Evolutionary conservation across 2,797 vertebrate genomes (phyloP).

Genomic region (Parotocinclus haroldoi): DNA sequence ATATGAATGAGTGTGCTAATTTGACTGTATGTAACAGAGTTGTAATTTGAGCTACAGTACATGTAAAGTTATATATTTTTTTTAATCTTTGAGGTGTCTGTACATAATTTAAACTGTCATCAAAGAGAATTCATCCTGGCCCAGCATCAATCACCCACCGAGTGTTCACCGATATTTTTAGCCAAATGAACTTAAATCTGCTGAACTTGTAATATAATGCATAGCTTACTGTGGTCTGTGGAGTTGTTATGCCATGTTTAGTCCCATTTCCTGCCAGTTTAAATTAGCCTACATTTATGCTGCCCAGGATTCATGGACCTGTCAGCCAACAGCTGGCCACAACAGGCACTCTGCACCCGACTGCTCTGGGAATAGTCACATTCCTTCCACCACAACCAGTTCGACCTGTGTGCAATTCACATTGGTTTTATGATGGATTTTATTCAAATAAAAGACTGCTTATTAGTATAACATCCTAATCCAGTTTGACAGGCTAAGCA

Average conservation of each 20-base stretch:
- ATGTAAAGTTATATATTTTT: too few species aligned
- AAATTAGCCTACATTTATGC: conserved; percentile 48
- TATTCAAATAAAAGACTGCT: neutral
- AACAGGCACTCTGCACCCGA: conserved; percentile 24
- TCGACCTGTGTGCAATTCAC: neutral
- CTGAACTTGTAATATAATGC: conserved; percentile 17
- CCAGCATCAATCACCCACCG: too few species aligned
- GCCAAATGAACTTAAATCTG: conserved; percentile 7
- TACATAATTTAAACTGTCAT: too few species aligned
- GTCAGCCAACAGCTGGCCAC: conserved; percentile 40
- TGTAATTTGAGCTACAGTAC: too few species aligned
- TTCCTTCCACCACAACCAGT: conserved; percentile 4
- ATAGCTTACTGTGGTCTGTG: conserved; percentile 23
- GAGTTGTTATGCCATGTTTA: conserved; percentile 47
- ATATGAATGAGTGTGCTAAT: too few species aligned
- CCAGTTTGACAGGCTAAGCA: neutral
- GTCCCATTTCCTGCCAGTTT: conserved; percentile 49
- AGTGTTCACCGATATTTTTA: conserved; percentile 12
- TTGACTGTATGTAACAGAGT: too few species aligned
- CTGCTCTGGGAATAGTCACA: conserved; percentile 23
- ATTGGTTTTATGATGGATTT: too few species aligned
- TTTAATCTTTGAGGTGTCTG: too few species aligned
- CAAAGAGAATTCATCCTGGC: too few species aligned
- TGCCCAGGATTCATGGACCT: conserved; percentile 46
- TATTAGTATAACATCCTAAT: neutral